Evolutionary conservation across 2,888 invertebrate species (phyloP).

Genomic region (Pachycephus smyrnensis): DNA sequence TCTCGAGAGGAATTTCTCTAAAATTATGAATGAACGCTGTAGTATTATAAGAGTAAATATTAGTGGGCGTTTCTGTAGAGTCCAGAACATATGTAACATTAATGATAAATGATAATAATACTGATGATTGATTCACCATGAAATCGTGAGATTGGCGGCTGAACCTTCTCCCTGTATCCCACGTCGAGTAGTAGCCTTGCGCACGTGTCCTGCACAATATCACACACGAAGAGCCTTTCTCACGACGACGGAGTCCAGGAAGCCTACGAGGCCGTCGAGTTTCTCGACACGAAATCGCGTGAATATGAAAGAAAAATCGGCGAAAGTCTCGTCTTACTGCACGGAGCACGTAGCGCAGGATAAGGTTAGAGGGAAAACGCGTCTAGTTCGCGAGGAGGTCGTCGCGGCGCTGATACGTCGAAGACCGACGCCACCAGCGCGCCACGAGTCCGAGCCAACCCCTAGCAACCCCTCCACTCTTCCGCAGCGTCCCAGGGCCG

Average conservation of each 20-base stretch:
- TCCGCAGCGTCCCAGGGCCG: constrained; percentile 7
- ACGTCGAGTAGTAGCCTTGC: constrained; percentile 4
- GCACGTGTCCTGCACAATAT: constrained; percentile 4
- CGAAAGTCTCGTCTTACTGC: constrained; percentile 29
- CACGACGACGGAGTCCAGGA: not conserved
- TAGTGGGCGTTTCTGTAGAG: not conserved
- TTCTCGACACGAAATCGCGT: not conserved
- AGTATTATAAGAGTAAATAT: not conserved
- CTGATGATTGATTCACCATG: not conserved
- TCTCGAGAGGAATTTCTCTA: not conserved
- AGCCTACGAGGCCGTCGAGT: not conserved
- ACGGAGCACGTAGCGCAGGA: constrained; percentile 37
- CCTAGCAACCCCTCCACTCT: constrained; percentile 12
- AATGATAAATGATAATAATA: not conserved
- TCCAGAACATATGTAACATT: not conserved
- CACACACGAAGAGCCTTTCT: not conserved
- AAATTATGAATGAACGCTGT: not conserved
- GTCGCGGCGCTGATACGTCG: constrained; percentile 52
- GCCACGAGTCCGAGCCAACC: constrained; percentile 24
- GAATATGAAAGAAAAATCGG: not conserved
- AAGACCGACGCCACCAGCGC: constrained; percentile 43
- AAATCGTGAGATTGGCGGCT: not conserved
- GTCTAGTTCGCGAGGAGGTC: constrained; percentile 46
- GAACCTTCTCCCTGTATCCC: not conserved
- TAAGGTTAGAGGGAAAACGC: constrained; percentile 45